Evolutionary conservation across 2,888 invertebrate genomes (phyloP).

Genomic region (Drosophila macrospina): DNA sequence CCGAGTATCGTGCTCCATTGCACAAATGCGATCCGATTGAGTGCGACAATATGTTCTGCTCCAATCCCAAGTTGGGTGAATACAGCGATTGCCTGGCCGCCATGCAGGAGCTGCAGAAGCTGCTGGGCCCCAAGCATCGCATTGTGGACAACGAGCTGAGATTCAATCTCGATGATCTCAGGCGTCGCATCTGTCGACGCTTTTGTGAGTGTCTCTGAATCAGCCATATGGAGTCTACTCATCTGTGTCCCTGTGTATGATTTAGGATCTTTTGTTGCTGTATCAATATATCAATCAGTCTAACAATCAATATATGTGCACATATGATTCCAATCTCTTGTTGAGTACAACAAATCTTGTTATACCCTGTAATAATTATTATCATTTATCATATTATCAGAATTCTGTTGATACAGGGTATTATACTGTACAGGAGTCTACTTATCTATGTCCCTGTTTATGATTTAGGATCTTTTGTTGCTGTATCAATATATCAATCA

Average conservation of each 20-base stretch:
- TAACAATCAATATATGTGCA: too few species aligned
- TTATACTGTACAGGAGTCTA: too few species aligned
- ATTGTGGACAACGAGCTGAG: conserved; percentile 36
- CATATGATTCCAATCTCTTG: conserved; percentile 10
- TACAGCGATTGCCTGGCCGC: conserved; percentile 58
- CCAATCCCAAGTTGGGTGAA: conserved; percentile 26
- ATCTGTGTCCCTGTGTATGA: conserved; percentile 4
- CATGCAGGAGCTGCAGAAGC: conserved; percentile 50
- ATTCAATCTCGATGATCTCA: conserved; percentile 50
- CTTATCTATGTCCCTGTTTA: conserved; percentile 3
- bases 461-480: background rate
- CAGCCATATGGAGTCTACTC: background rate
- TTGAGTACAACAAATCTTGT: conserved; percentile 7
- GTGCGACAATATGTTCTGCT: conserved; percentile 36
- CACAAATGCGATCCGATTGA: conserved; percentile 37
- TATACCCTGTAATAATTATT: too few species aligned
- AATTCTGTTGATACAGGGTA: too few species aligned
- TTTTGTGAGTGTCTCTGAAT: conserved; percentile 47
- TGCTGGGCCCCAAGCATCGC: conserved; percentile 33
- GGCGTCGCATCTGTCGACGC: conserved; percentile 44
- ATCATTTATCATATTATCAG: too few species aligned
- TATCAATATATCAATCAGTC: conserved; percentile 3
- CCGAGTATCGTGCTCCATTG: conserved; percentile 19
- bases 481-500: conserved; percentile 1
- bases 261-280: background rate